Conservation (phyloP, 2,797 vertebrate species). For the Acridotheres tristis region DNA sequence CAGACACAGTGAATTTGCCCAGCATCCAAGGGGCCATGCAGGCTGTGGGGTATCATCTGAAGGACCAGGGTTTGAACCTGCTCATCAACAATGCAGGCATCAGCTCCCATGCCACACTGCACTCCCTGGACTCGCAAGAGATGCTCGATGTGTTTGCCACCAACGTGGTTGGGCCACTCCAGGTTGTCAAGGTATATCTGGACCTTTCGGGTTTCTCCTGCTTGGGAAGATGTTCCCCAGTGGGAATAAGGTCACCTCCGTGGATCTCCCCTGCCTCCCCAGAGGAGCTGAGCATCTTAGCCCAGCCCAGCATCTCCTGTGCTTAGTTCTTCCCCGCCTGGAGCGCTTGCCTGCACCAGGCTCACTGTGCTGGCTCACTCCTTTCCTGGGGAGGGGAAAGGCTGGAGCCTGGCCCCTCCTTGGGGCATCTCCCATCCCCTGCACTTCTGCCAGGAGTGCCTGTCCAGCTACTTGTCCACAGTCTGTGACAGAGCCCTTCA, state of each 20-base stretch:
- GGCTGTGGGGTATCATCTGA: conserved; percentile 28
- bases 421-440: not conserved
- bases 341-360: not conserved
- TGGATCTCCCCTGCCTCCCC: not conserved
- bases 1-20: conserved; percentile 35
- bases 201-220: not conserved
- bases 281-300: not conserved
- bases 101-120: not conserved
- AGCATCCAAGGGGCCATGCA: not conserved
- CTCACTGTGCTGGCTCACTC: rapidly evolving
- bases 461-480: not conserved
- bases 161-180: conserved; percentile 16
- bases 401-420: not conserved
- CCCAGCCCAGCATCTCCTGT: not conserved
- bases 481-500: not conserved
- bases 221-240: not conserved
- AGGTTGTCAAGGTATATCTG: conserved; percentile 8
- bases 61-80: conserved; percentile 50
- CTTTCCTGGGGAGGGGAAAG: not conserved
- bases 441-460: not conserved
- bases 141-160: conserved; percentile 14
- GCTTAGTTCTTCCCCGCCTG: not conserved
- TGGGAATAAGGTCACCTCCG: not conserved
- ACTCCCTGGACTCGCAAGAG: not conserved
- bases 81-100: conserved; percentile 48